phyloP scores from a whole-genome alignment of 1,140 invertebrate species.

The Wasmannia auropunctata region DNA sequence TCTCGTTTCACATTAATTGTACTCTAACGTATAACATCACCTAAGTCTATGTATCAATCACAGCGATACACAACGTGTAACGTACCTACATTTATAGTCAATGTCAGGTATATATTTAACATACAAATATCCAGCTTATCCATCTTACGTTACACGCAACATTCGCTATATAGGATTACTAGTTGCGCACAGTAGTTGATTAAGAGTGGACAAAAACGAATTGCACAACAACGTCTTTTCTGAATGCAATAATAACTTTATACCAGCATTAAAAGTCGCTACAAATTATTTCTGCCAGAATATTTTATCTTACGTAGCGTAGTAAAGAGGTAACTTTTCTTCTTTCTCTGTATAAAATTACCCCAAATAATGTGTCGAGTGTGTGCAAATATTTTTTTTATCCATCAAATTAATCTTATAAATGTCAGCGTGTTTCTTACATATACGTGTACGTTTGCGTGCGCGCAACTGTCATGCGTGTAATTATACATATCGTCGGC shows the following conservation, averaged over 20 bases:
- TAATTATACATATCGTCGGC: slow-evolving; percentile 66
- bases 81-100: slow-evolving; percentile 62
- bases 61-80: slow-evolving; percentile 71
- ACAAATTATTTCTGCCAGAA: not conserved
- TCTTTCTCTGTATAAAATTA: slow-evolving; percentile 6
- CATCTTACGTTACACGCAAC: slow-evolving; percentile 37
- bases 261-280: not conserved
- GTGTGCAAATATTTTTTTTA: slow-evolving; percentile 1
- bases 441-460: slow-evolving; percentile 4
- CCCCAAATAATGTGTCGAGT: not conserved
- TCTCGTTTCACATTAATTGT: slow-evolving; percentile 61
- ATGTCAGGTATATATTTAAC: slow-evolving; percentile 71
- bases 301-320: not conserved
- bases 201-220: not conserved
- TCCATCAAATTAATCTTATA: not conserved
- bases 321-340: not conserved
- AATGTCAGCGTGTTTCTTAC: slow-evolving; percentile 5
- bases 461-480: slow-evolving; percentile 28
- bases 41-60: slow-evolving; percentile 73
- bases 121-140: slow-evolving; percentile 72
- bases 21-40: slow-evolving; percentile 66
- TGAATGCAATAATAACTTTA: not conserved
- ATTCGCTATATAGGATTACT: not conserved
- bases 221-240: not conserved
- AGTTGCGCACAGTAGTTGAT: slow-evolving; percentile 13